Percentiles rank a stretch among this genome's conserved stretches.
These are phyloP conservation scores for Tyrophagus putrescentiae DNA, from an alignment of 1,140 invertebrate species.

Conservation along the genomic window DNA sequence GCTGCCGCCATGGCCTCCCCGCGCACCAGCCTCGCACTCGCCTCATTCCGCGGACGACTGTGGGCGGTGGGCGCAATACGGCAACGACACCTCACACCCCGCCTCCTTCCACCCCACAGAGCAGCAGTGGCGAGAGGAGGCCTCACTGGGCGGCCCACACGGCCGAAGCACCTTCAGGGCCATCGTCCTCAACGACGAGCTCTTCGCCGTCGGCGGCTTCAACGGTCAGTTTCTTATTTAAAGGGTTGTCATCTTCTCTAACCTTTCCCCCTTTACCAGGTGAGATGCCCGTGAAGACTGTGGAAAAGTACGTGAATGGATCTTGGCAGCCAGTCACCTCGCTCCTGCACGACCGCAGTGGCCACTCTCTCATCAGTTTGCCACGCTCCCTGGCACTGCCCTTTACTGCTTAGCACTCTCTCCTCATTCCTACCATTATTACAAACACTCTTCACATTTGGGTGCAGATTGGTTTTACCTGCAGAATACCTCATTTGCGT, in stretches of 20 bases:
- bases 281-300: not conserved
- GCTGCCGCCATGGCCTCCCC: constrained; percentile 57
- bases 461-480: too few relatives aligned
- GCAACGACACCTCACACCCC: too few relatives aligned
- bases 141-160: constrained; percentile 21
- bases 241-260: not conserved
- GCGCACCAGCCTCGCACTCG: constrained; percentile 57
- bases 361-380: too few relatives aligned
- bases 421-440: too few relatives aligned
- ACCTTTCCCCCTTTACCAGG: not conserved
- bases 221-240: constrained; percentile 16
- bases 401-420: too few relatives aligned
- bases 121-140: constrained; percentile 19
- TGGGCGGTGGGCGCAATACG: constrained; percentile 62
- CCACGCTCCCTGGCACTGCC: too few relatives aligned
- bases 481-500: too few relatives aligned
- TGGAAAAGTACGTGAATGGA: not conserved
- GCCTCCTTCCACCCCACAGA: constrained; percentile 11
- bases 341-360: not conserved
- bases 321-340: not conserved
- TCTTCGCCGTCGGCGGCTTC: constrained; percentile 22
- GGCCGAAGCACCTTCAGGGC: constrained; percentile 26
- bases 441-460: too few relatives aligned
- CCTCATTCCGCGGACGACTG: constrained; percentile 48
- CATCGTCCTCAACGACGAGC: constrained; percentile 24